Evolutionary conservation across 2,113 vertebrate genomes (phyloP), one percentile per base, ranked within the genome.

Genomic region (Tor tambroides): DNA sequence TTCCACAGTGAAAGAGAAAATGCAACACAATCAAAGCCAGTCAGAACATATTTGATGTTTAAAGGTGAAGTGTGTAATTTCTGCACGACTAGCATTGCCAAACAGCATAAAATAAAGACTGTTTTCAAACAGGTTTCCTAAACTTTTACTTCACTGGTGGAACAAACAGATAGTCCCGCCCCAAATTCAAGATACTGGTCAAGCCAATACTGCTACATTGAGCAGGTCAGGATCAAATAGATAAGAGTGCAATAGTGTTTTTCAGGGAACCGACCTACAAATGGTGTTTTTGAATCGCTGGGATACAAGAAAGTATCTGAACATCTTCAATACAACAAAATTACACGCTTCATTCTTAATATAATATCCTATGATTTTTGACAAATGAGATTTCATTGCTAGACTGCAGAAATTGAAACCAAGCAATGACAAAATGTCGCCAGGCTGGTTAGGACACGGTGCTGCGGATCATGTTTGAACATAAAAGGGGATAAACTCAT

Each of bases 401-500:
- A 17, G 10, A 35, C 63, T 69, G 30, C 6, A 32, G 65, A 32
- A 30, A 32, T n/a, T 26, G 9, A 63, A 63, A 54, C 17, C 17
- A 63, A 63, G 59, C 59, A 12, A 30, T 4, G 65, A 69, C 28
- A 8, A 69, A 69, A 69, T 51, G 75, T 19, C 28, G 2, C 43
- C 26, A 2, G 41, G 28, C 75, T 17, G 7, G n/a, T 17, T 54
- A 10, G 10, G 2, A 46, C 23, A 28, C 1, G 6, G 17, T 77
- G 14, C 49, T 30, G 26, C 8, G 23, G 35, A 35, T 61, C 56
- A 17, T 26, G 11, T 38, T 61, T 51, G 7, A 83, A 51, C 80
- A 23, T 12, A 71, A 65, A 83, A 78, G 11, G 26, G 61, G 5
- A 83, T 51, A 67, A 82, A 19, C 78, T 49, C 46, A 65, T 67